Evolutionary conservation across 2,113 vertebrate genomes (phyloP), one percentile per base, ranked within the genome.

Genomic region (Chamaea fasciata): DNA sequence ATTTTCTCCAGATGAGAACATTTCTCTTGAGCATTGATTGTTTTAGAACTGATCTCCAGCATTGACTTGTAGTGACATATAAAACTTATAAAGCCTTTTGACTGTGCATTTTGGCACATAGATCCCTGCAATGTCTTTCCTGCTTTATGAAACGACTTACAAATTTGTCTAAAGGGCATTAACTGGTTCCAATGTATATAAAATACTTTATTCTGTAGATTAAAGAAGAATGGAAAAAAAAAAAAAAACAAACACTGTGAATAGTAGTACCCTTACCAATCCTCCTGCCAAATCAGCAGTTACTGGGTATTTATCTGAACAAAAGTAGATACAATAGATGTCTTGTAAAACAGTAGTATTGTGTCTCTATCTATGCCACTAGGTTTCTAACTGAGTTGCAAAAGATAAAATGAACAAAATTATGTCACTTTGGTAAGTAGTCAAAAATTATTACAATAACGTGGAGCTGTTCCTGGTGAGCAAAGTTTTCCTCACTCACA

Each of bases 291-390:
- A 98, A 96, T 96, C 96, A 98, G 98, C 98, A 97, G 94, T 97
- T 98, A 96, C 97, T 98, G 98, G 97, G 95, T 97, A 95, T 97
- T 98, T 98, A 98, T 96, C 97, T 96, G 94, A 97, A 97, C 97
- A 98, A 94, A 96, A 97, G 95, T 98, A 97, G 97, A 97, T 97
- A 92, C 96, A 97, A 94, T 98, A 98, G 97, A 95, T 95, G 97
- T 98, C 97, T 97, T 97, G 98, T 97, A 96, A 97, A 97, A 97
- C 96, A 98, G 88, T 98, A 97, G 98, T 97, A 97, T 97, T 98
- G 97, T 98, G 97, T 98, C 98, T 98, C 98, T 98, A 96, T 97
- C 98, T 98, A 96, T 98, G 98, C 98, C 98, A 97, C 97, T 97
- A 98, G 98, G 98, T 97, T 97, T 97, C 98, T 98, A 98, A 97